Evolutionary conservation across 2,113 vertebrate genomes (phyloP).

Genomic region (Picathartes gymnocephalus): DNA sequence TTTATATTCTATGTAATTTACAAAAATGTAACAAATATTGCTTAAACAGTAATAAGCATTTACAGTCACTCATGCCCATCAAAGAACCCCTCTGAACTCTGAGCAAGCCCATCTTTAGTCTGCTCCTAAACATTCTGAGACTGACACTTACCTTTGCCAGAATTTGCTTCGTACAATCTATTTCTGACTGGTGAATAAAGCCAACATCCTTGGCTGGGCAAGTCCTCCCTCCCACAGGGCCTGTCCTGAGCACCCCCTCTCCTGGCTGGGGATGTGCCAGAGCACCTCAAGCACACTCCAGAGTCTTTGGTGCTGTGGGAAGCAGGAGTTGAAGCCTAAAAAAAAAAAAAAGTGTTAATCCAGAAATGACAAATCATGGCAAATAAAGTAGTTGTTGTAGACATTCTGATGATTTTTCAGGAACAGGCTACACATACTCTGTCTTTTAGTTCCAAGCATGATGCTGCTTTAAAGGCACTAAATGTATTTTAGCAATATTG

Average conservation of each 20-base stretch:
- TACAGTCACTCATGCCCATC: neutral
- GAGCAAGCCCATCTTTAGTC: neutral
- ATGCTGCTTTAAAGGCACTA: neutral
- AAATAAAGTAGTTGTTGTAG: neutral
- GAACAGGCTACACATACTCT: neutral
- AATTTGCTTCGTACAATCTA: neutral
- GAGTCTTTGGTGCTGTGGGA: slow-evolving; percentile 86
- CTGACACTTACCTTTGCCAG: slow-evolving; percentile 58
- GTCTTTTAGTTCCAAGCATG: neutral
- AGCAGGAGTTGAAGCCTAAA: slow-evolving; percentile 77
- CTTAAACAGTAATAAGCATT: neutral
- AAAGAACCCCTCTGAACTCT: neutral
- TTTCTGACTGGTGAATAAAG: slow-evolving; percentile 71
- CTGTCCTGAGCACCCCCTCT: neutral
- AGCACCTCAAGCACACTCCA: slow-evolving; percentile 76
- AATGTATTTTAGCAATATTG: neutral
- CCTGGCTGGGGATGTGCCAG: slow-evolving; percentile 59
- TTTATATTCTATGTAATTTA: neutral
- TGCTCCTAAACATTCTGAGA: neutral
- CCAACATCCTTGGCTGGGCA: slow-evolving; percentile 59
- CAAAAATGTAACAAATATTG: neutral
- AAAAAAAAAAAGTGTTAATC: neutral
- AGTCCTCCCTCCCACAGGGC: slow-evolving; percentile 17
- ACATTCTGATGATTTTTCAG: neutral
- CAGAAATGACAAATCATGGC: neutral